Percentiles rank a stretch among this genome's conserved stretches.
These are phyloP conservation scores for Spilosoma lubricipeda DNA, from an alignment of 2,888 invertebrate genomes.

Conservation along the genomic window DNA sequence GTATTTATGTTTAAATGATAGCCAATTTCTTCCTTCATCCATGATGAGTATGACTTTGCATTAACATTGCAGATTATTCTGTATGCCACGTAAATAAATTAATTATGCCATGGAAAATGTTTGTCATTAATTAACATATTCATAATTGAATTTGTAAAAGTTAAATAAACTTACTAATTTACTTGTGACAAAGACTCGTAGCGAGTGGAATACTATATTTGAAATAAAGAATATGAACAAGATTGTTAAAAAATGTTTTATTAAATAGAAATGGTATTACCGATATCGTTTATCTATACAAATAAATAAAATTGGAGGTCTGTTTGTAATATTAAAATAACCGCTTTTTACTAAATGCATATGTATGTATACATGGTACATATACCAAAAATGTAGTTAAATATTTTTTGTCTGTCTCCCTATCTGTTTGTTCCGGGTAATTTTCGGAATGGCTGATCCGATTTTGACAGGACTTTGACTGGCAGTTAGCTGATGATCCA, in stretches of 20 bases:
- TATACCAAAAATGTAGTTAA: too few relatives aligned
- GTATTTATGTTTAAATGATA: background rate
- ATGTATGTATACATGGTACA: too few relatives aligned
- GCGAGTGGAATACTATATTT: constrained; percentile 42
- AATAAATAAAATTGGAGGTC: too few relatives aligned
- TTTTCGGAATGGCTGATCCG: too few relatives aligned
- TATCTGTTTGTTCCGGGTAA: too few relatives aligned
- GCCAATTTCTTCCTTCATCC: background rate
- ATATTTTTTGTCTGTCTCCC: too few relatives aligned
- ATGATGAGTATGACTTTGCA: background rate
- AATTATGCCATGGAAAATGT: background rate
- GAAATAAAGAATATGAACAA: constrained; percentile 39
- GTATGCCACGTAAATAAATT: background rate
- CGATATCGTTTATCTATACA: constrained; percentile 41
- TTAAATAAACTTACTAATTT: constrained; percentile 28
- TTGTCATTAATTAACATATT: background rate
- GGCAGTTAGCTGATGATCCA: too few relatives aligned
- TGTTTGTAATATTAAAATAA: too few relatives aligned
- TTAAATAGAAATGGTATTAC: constrained; percentile 46
- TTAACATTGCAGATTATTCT: background rate
- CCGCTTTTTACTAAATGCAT: too few relatives aligned
- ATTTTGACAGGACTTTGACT: too few relatives aligned
- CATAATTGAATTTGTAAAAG: constrained; percentile 16
- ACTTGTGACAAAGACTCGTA: constrained; percentile 51
- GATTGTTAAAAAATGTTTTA: constrained; percentile 48